A percentile compares a stretch with the other conserved stretches of the same genome.
These are phyloP conservation scores for Emydura subglobosa DNA, from an alignment of 2,113 vertebrate species.

Conservation along the genomic window DNA sequence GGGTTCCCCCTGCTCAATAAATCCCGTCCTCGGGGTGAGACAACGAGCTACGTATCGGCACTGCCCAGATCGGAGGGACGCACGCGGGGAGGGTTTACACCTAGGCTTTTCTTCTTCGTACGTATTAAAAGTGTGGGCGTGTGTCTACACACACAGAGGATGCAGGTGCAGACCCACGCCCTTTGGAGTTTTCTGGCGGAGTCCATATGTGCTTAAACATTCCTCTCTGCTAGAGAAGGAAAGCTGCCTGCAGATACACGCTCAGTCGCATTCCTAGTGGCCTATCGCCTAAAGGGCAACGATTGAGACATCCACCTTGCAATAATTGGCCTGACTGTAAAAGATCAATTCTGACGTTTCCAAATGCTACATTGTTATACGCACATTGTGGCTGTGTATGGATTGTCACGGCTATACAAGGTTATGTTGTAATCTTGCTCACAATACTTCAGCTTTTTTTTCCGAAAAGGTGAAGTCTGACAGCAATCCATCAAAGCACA, in stretches of 20 bases:
- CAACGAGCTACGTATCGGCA: constrained; percentile 77
- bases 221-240: neutral
- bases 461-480: neutral
- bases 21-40: constrained; percentile 65
- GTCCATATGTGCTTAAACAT: fast-evolving
- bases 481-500: constrained; percentile 10
- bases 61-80: neutral
- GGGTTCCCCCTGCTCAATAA: constrained; percentile 48
- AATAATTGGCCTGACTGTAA: neutral
- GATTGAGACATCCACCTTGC: neutral
- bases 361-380: neutral
- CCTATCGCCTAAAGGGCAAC: neutral
- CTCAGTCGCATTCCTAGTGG: neutral
- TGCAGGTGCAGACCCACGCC: neutral
- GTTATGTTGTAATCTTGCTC: neutral
- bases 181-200: fast-evolving
- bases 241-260: neutral
- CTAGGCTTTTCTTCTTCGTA: neutral
- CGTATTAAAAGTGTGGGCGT: neutral
- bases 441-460: neutral
- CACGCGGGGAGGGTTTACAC: neutral
- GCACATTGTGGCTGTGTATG: neutral
- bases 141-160: neutral
- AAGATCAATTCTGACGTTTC: neutral
- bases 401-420: constrained; percentile 16